Base-by-base conservation (phyloP, 2,113 vertebrate species). In the Prolemur simus region DNA sequence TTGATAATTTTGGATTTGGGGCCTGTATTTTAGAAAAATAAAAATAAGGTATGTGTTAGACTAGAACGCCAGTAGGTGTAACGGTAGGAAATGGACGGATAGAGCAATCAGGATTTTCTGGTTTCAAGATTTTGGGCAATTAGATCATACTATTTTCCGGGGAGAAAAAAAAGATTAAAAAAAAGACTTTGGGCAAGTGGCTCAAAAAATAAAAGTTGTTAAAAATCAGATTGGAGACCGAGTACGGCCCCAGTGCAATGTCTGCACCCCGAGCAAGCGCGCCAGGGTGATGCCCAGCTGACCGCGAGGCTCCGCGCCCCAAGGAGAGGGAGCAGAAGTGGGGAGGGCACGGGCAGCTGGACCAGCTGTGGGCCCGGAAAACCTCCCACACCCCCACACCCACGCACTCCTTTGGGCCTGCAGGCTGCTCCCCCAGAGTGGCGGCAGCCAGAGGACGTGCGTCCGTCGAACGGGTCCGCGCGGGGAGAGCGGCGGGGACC, bases 221-320 rank as follows among this genome's bases (percentile, higher is more conserved):
- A 66, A n/a, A 85, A 66, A 25, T 32, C 56, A 63, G 8, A 29
- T 42, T 63, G 18, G 63, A 95, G 85, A 76, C 98, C 97, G 98
- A 97, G 97, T 98, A 96, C 97, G 98, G 96, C 97, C 98, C 96
- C 98, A 92, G 97, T 97, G 2, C 49, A 49, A 14, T 49, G 49
- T 49, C 49, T 14, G 66, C 47, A 47, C 52, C 84, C 11, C 20
- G 74, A 58, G 76, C 86, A 89, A 69, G 80, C 68, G 81, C 81
- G 52, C 29, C 76, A 64, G 87, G 37, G 42, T 45, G 85, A 20
- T 37, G 23, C 52, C 17, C 63, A 12, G 47, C 68, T 52, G 34
- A 68, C 15, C 63, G 20, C 18, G 54, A 21, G 21, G 54, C 54
- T 8, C 54, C 20, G 18, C 54, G 54, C 54, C 54, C 18, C 5